A percentile compares a stretch with the other conserved stretches of the same genome.
These are phyloP conservation scores for Scaptomyza montana DNA, from an alignment of 1,140 invertebrate genomes.

Conservation along the genomic window DNA sequence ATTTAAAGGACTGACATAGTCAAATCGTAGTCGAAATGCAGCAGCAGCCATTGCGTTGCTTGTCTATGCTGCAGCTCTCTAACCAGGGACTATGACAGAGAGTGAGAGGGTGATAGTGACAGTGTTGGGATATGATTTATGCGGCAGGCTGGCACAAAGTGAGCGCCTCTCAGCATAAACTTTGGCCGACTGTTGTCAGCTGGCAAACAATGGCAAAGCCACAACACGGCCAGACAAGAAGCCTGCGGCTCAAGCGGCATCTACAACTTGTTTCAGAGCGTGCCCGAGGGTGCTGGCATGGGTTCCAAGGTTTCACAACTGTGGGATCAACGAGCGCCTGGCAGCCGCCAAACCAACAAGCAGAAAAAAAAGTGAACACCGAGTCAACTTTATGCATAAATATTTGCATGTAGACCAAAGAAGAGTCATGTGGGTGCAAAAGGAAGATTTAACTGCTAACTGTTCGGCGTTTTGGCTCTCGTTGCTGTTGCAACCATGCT, in stretches of 20 bases:
- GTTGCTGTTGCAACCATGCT: slow-evolving; percentile 19
- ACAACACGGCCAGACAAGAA: slow-evolving; percentile 70
- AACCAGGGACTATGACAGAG: slow-evolving; percentile 37
- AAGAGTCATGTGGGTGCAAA: background rate
- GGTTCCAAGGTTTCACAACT: background rate
- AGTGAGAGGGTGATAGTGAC: slow-evolving; percentile 17
- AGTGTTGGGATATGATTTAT: slow-evolving; percentile 61
- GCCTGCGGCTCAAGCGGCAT: slow-evolving; percentile 38
- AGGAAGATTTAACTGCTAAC: background rate
- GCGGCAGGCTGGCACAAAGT: slow-evolving; percentile 44
- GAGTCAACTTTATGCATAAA: slow-evolving; percentile 81
- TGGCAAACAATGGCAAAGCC: slow-evolving; percentile 80
- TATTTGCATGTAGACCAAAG: slow-evolving; percentile 66
- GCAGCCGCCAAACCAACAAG: slow-evolving; percentile 41
- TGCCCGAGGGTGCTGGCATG: slow-evolving; percentile 1
- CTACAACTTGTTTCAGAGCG: slow-evolving; percentile 22
- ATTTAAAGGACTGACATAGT: slow-evolving; percentile 1
- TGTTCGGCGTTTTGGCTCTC: slow-evolving; percentile 9
- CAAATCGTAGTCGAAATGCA: slow-evolving; percentile 16
- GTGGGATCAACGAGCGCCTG: slow-evolving; percentile 3
- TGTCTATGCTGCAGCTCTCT: slow-evolving; percentile 57
- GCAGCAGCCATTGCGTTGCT: slow-evolving; percentile 15
- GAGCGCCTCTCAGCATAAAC: slow-evolving; percentile 70
- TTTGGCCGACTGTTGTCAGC: slow-evolving; percentile 80
- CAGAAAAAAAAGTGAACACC: slow-evolving; percentile 70